phyloP scores from a whole-genome alignment of 2,888 invertebrate species.

The Polydesmus complanatus region DNA sequence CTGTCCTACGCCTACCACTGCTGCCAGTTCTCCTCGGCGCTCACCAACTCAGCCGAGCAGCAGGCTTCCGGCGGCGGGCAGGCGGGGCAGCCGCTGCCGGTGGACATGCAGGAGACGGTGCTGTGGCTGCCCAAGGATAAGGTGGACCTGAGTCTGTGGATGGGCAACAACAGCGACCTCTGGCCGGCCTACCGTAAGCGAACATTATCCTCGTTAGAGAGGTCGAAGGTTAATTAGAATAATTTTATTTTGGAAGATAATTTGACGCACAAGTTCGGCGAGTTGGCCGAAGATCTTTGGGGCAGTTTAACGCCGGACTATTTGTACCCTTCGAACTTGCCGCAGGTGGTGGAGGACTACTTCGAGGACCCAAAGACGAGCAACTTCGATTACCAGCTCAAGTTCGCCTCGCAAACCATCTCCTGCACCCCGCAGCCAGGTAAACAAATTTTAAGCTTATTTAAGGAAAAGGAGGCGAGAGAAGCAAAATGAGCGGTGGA shows the following conservation, averaged over 20 bases:
- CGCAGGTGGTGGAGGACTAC: slow-evolving; percentile 57
- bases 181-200: slow-evolving; percentile 69
- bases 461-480: no score
- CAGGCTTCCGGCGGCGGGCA: slow-evolving; percentile 23
- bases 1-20: slow-evolving; percentile 93
- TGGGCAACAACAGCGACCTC: slow-evolving; percentile 58
- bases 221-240: slow-evolving; percentile 15
- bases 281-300: slow-evolving; percentile 53
- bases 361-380: slow-evolving; percentile 33
- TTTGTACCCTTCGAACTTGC: slow-evolving; percentile 45
- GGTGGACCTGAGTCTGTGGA: slow-evolving; percentile 63
- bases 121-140: slow-evolving; percentile 44
- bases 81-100: slow-evolving; percentile 30
- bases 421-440: slow-evolving; percentile 74
- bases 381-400: slow-evolving; percentile 19
- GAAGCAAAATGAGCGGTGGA: no score
- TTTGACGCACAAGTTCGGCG: slow-evolving; percentile 54
- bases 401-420: slow-evolving; percentile 33
- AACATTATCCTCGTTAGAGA: background rate
- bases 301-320: slow-evolving; percentile 55
- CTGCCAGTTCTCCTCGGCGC: slow-evolving; percentile 60
- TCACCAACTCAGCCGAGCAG: slow-evolving; percentile 32
- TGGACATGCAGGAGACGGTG: slow-evolving; percentile 44
- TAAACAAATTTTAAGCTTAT: no score
- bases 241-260: slow-evolving; percentile 46